Base-by-base conservation (phyloP, 2,888 invertebrate genomes). In the Drosophila testacea region DNA sequence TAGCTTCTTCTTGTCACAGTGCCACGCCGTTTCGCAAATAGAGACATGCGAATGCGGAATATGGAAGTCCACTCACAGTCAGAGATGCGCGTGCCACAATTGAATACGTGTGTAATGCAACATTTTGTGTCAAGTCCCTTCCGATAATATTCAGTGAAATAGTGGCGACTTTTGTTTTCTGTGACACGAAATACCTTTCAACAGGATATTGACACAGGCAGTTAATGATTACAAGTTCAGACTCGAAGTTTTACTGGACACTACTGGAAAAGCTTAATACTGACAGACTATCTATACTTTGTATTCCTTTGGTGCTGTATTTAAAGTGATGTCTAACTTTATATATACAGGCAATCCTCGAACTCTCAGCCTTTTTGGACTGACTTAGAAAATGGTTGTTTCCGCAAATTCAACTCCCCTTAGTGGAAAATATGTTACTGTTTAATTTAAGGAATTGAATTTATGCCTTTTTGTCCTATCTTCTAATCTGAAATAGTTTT, bases 41-140 rank as follows among this genome's bases (percentile, higher is more conserved):
- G 73, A 83, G 87, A 73, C 82, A 73, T 86, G 71, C 83, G 44
- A 46, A 34, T 48, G 1, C 10, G 10, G 32, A 10, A 36, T 36
- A 4, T 36, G 34, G 16, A 50, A 50, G 50, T 50, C 6, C 36
- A 36, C 22, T 50, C 50, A 1, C 34, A 22, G 48, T 38, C 62
- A 34, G 64, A 41, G 46, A 32, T 77, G 77, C 77, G 77, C 68
- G 60, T 42, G 68, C 36, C 60, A 36, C 68, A 77, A 76, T 77
- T 76, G 75, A 75, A 75, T 61, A 75, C 75, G 75, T 75, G 75
- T 77, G 44, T 50, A 52, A 34, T 75, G 67, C 73, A 72, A 55
- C 48, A 54, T 46, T 67, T 42, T 38, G 52, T 34, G 48, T 46
- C 61, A 77, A 75, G 77, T 61, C 63, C 44, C 41, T 22, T 52